Conservation (phyloP, 2,888 invertebrate genomes). For the Lottia gigantea region DNA sequence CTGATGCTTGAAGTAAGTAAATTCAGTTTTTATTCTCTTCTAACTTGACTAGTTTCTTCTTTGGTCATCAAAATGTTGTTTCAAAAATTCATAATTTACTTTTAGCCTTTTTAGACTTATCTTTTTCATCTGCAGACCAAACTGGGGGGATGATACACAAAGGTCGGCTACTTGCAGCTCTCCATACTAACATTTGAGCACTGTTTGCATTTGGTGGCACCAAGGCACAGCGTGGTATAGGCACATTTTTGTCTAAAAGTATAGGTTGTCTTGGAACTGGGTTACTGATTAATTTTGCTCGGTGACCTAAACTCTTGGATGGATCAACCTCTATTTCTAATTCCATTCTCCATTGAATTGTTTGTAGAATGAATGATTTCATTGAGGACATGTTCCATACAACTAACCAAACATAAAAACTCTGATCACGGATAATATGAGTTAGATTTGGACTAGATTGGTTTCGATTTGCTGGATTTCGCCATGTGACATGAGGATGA, state of each 20-base stretch:
- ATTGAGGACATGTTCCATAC: constrained; percentile 63
- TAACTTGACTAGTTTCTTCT: constrained; percentile 38
- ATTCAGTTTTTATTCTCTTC: constrained; percentile 45
- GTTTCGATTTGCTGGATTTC: constrained; percentile 62
- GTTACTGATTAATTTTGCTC: constrained; percentile 56
- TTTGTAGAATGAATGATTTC: constrained; percentile 62
- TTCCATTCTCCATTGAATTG: constrained; percentile 42
- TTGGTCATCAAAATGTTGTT: no score
- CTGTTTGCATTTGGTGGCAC: constrained; percentile 66
- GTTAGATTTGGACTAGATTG: constrained; percentile 63
- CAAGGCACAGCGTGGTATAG: constrained; percentile 61
- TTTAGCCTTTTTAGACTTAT: background rate
- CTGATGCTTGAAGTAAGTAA: constrained; percentile 12
- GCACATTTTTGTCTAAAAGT: constrained; percentile 53
- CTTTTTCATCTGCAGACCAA: constrained; percentile 37
- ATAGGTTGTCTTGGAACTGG: constrained; percentile 56
- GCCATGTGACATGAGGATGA: constrained; percentile 68
- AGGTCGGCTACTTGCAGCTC: constrained; percentile 56
- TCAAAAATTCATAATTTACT: background rate
- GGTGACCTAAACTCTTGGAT: constrained; percentile 55
- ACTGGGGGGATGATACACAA: constrained; percentile 64
- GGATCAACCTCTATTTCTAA: constrained; percentile 65
- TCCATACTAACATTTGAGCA: constrained; percentile 66
- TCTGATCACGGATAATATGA: constrained; percentile 65
- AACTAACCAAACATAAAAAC: constrained; percentile 67